Percentiles rank a stretch among this genome's conserved stretches.
These are phyloP conservation scores for Dipodomys merriami DNA, from an alignment of 2,113 vertebrate genomes.

Conservation along the genomic window DNA sequence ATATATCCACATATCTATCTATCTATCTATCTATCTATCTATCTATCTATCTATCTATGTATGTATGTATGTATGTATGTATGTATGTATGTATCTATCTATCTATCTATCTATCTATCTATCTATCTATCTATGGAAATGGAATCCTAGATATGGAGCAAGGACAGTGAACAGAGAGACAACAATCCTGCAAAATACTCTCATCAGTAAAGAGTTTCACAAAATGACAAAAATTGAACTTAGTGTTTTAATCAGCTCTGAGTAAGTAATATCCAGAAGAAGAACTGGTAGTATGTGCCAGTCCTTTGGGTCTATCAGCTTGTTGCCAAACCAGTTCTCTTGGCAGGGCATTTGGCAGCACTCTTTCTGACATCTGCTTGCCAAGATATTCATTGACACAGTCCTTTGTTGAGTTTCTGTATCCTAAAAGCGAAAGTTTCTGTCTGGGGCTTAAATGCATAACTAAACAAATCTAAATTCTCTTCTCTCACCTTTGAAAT, in stretches of 20 bases:
- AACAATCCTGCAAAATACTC: constrained; percentile 31
- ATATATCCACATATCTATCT: background rate
- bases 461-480: constrained; percentile 20
- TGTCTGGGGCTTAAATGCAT: constrained; percentile 31
- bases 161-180: background rate
- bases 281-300: constrained; percentile 33
- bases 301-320: constrained; percentile 63
- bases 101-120: too few relatives aligned
- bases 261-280: constrained; percentile 50
- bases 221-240: background rate
- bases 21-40: background rate
- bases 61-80: too few relatives aligned
- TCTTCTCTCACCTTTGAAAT: constrained; percentile 42
- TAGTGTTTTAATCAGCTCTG: constrained; percentile 23
- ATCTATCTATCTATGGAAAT: background rate
- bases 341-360: constrained; percentile 46
- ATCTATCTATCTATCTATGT: background rate
- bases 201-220: background rate
- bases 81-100: background rate
- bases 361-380: constrained; percentile 58
- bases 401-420: constrained; percentile 62
- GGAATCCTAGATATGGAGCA: background rate
- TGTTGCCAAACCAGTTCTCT: constrained; percentile 77
- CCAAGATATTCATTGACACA: constrained; percentile 67
- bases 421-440: constrained; percentile 57